phyloP scores from a whole-genome alignment of 1,140 invertebrate genomes.

The Radopholus similis region DNA sequence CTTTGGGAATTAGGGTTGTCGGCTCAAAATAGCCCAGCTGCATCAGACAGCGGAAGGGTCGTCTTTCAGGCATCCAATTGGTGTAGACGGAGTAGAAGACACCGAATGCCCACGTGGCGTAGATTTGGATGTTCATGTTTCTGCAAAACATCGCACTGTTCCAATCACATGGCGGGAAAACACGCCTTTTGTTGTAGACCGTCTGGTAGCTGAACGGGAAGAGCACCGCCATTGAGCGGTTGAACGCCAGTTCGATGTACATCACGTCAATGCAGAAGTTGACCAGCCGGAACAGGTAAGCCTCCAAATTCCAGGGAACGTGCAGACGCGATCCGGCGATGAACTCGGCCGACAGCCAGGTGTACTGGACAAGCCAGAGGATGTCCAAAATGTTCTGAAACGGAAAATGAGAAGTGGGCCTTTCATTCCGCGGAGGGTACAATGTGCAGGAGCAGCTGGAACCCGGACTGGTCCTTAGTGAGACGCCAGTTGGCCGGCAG shows the following conservation, averaged over 20 bases:
- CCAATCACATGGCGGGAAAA: neutral
- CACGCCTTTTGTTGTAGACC: neutral
- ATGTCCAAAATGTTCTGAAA: constrained; percentile 10
- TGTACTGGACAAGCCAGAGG: constrained; percentile 7
- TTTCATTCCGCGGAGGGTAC: neutral
- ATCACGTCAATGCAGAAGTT: constrained; percentile 14
- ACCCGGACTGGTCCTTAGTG: neutral
- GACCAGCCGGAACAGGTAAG: constrained; percentile 9
- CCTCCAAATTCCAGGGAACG: neutral
- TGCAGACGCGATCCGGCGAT: neutral
- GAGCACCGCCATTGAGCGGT: constrained; percentile 1
- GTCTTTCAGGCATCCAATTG: neutral
- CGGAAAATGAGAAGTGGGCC: neutral
- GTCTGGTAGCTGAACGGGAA: neutral
- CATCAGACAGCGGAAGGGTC: neutral
- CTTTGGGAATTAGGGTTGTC: neutral
- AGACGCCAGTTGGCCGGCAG: constrained; percentile 4
- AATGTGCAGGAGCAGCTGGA: constrained; percentile 4
- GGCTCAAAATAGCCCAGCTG: constrained; percentile 10
- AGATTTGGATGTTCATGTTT: neutral
- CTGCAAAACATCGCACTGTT: neutral
- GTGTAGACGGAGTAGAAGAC: constrained; percentile 5
- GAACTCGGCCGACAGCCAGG: constrained; percentile 3
- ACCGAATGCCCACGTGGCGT: neutral
- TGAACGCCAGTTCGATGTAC: constrained; percentile 18